phyloP scores from a whole-genome alignment of 2,888 invertebrate species.

The Cheilosia pagana region DNA sequence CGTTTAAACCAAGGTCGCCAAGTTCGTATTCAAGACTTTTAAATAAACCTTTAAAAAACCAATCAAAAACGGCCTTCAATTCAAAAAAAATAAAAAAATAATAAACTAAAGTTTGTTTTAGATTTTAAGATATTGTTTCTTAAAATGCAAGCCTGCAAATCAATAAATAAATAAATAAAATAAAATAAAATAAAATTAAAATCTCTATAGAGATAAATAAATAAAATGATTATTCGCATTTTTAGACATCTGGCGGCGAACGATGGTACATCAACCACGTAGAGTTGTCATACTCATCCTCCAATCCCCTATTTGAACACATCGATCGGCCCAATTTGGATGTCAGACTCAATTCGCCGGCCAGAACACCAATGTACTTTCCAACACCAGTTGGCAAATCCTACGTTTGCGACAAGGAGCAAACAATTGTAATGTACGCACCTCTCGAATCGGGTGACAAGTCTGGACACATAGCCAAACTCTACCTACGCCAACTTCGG shows the following conservation, averaged over 20 bases:
- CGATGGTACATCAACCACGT: conserved; percentile 94
- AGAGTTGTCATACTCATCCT: conserved; percentile 89
- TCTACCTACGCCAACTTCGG: conserved; percentile 88
- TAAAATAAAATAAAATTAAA: too few species aligned
- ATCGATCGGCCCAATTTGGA: conserved; percentile 85
- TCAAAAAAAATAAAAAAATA: too few species aligned
- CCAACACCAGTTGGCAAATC: conserved; percentile 95
- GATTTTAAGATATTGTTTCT: too few species aligned
- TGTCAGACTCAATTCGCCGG: conserved; percentile 85
- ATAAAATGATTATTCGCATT: conserved; percentile 77
- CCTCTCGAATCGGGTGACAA: conserved; percentile 84
- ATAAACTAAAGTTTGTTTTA: too few species aligned
- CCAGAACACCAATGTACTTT: conserved; percentile 87
- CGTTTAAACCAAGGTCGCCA: too few species aligned
- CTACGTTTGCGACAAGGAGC: conserved; percentile 90
- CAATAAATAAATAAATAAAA: too few species aligned
- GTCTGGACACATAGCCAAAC: conserved; percentile 86
- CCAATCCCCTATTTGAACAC: conserved; percentile 86
- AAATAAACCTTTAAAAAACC: too few species aligned
- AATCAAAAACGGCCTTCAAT: too few species aligned
- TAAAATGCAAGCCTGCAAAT: too few species aligned
- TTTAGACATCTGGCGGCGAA: conserved; percentile 93
- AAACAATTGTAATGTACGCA: conserved; percentile 86
- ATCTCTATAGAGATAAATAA: too few species aligned
- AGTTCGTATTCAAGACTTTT: too few species aligned